These are phyloP conservation scores for Zaprionus camerounensis DNA, from an alignment of 1,140 invertebrate genomes.

Conservation along the genomic window DNA sequence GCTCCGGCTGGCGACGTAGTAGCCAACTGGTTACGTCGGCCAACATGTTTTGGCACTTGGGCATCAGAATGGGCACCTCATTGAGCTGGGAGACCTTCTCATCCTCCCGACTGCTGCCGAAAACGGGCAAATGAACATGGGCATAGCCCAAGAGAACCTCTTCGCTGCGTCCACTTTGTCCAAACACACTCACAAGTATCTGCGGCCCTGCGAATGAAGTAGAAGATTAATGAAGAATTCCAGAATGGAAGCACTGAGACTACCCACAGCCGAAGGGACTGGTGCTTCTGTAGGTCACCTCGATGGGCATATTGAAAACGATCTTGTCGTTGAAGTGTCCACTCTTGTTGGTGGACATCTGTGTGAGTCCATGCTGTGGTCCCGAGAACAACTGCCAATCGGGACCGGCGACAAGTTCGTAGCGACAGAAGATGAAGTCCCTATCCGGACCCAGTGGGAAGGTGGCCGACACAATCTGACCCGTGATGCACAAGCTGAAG, in stretches of 20 bases:
- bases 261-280: conserved; percentile 84
- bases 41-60: conserved; percentile 70
- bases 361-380: conserved; percentile 77
- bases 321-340: conserved; percentile 78
- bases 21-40: conserved; percentile 76
- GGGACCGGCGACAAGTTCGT: conserved; percentile 76
- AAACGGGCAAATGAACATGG: conserved; percentile 78
- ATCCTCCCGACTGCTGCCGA: conserved; percentile 37
- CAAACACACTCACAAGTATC: conserved; percentile 82
- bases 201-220: conserved; percentile 77
- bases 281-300: conserved; percentile 81
- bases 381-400: conserved; percentile 83
- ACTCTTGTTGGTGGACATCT: conserved; percentile 67
- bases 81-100: conserved; percentile 29
- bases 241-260: not conserved
- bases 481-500: conserved; percentile 71
- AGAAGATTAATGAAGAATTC: not conserved
- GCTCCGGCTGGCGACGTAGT: conserved; percentile 72
- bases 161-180: conserved; percentile 68
- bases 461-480: conserved; percentile 77
- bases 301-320: conserved; percentile 84
- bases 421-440: conserved; percentile 79
- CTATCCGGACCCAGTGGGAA: conserved; percentile 79
- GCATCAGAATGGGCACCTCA: conserved; percentile 70
- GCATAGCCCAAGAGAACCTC: conserved; percentile 82